Evolutionary conservation across 1,140 invertebrate species (phyloP), one percentile per base, ranked within the genome.

Genomic region (Drosophila grimshawi): DNA sequence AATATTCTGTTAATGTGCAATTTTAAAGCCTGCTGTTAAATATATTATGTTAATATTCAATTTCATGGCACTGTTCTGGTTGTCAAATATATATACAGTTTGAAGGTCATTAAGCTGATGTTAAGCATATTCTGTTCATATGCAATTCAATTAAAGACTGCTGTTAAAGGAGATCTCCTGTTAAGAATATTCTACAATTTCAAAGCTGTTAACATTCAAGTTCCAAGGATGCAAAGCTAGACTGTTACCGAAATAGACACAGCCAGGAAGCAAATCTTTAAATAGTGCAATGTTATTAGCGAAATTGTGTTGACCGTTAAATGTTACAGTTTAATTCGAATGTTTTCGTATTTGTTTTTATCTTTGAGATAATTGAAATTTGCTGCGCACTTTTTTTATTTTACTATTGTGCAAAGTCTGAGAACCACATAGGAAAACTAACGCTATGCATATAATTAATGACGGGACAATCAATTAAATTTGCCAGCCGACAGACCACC

Each of bases 391-490:
- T 78, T n/a, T n/a, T n/a, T n/a, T n/a, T n/a, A n/a, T 7, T 68
- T 57, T 19, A 19, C 19, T 19, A 1, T 52, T 45, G 63, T 55
- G 49, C 33, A 29, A 66, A 3, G 81, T 73, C 53, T 76, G 66
- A 52, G 70, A 73, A 68, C 41, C 49, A 73, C 70, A 68, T 73
- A 68, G 56, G 51, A 19, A 55, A 75, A 75, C 67, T 75, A 75
- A 61, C 79, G 57, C 61, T 52, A 63, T 71, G 60, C 52, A 51
- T 65, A 69, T 83, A 83, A 80, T 86, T 82, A 80, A 88, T 88
- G 76, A 45, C 85, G 53, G 51, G 51, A 45, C 82, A 74, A 82
- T 86, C 82, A 86, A 86, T 88, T 88, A 86, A 70, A 83, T 62
- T 68, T 55, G 57, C 63, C 55, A 64, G 11, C 37, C 39, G 33